Percentiles rank a stretch among this genome's conserved stretches.
Evolutionary conservation across 1,140 invertebrate species (phyloP).

Genomic region (Atta colombica): DNA sequence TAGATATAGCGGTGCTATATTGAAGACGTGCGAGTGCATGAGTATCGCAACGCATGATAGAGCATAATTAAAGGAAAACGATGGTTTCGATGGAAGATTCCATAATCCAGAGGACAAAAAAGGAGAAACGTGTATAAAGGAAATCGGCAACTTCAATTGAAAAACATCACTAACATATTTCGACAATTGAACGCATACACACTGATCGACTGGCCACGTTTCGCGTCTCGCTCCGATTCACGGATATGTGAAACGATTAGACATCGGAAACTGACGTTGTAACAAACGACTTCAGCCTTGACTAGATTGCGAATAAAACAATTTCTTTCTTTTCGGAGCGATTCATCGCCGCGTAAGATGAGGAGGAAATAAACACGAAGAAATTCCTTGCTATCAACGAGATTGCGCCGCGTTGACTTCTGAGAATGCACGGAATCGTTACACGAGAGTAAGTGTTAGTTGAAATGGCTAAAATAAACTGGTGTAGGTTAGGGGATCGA

Average conservation of each 20-base stretch:
- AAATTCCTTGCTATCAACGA: conserved; percentile 4
- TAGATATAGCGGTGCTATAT: background rate
- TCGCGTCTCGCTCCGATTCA: background rate
- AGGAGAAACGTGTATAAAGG: background rate
- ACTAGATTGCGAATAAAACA: background rate
- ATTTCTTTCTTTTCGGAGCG: background rate
- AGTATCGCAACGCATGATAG: background rate
- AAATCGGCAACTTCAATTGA: background rate
- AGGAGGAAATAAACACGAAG: background rate
- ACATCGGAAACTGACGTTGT: background rate
- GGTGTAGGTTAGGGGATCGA: conserved; percentile 74
- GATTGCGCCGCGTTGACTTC: background rate
- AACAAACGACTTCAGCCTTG: background rate
- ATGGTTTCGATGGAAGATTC: background rate
- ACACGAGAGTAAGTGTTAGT: conserved; percentile 44
- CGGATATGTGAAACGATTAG: background rate
- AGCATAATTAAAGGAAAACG: conserved; percentile 40
- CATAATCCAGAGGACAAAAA: background rate
- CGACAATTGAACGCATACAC: background rate
- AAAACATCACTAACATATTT: background rate
- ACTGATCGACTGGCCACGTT: background rate
- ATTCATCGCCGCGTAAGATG: background rate
- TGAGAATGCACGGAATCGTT: background rate
- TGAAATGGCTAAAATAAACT: conserved; percentile 74
- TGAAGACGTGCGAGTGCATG: background rate